Conservation (phyloP, 2,797 vertebrate genomes). For the Hybognathus amarus region DNA sequence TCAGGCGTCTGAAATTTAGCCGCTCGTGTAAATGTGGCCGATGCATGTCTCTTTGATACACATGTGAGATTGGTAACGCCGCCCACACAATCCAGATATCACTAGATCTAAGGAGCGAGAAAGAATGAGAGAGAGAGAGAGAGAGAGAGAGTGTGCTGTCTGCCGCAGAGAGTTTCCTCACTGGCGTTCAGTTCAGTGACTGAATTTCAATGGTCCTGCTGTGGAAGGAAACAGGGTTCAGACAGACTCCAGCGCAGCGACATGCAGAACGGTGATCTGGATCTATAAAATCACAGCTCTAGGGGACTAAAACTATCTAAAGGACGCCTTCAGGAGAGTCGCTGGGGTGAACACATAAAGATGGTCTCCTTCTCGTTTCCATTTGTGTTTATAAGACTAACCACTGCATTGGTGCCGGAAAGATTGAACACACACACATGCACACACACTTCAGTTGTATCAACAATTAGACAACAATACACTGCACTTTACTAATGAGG, state of each 20-base stretch:
- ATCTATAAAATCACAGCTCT: conserved; percentile 42
- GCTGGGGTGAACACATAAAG: background rate
- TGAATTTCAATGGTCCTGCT: conserved; percentile 62
- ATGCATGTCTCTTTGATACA: conserved; percentile 71
- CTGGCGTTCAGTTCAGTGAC: conserved; percentile 59
- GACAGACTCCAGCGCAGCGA: conserved; percentile 25
- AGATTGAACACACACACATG: background rate
- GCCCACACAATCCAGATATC: conserved; percentile 67
- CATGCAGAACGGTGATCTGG: conserved; percentile 15
- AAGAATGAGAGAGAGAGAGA: conserved; percentile 12
- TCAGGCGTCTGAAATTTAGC: conserved; percentile 66
- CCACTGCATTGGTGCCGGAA: background rate
- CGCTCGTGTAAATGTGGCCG: conserved; percentile 63
- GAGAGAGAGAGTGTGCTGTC: conserved; percentile 52
- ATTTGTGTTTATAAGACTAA: background rate
- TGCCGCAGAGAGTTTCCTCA: conserved; percentile 66
- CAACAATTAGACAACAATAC: conserved; percentile 7
- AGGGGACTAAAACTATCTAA: background rate
- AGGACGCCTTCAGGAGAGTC: background rate
- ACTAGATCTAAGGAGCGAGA: conserved; percentile 58
- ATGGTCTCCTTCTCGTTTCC: background rate
- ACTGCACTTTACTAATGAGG: conserved; percentile 11
- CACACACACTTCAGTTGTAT: background rate
- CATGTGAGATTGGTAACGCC: conserved; percentile 69
- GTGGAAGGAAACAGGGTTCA: conserved; percentile 62